Evolutionary conservation across 2,888 invertebrate genomes (phyloP).

Genomic region (Congeria kusceri): DNA sequence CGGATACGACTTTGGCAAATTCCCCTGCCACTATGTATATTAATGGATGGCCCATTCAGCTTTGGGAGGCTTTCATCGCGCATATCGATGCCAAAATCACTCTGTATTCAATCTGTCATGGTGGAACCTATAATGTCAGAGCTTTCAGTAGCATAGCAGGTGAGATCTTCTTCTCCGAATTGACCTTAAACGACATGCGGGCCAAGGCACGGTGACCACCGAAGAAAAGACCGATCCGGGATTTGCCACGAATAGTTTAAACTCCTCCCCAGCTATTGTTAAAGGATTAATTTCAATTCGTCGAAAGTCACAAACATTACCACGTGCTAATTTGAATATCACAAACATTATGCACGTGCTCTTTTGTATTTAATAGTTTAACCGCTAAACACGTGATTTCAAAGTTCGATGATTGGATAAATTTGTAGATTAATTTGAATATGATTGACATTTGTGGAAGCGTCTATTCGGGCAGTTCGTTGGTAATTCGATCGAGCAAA

Average conservation of each 20-base stretch:
- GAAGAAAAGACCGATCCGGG: too few relatives aligned
- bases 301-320: too few relatives aligned
- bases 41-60: conserved; percentile 30
- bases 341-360: too few relatives aligned
- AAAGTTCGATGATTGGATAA: too few relatives aligned
- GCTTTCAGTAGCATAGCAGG: conserved; percentile 43
- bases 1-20: conserved; percentile 20
- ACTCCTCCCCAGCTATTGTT: too few relatives aligned
- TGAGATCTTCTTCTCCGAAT: conserved; percentile 45
- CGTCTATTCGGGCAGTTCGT: conserved; percentile 42
- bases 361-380: too few relatives aligned
- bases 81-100: conserved; percentile 30
- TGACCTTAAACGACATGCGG: conserved; percentile 48
- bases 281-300: too few relatives aligned
- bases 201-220: conserved; percentile 42
- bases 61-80: conserved; percentile 36
- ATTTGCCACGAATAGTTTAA: too few relatives aligned
- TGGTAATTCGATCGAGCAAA: conserved; percentile 38
- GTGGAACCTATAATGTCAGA: conserved; percentile 25
- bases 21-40: conserved; percentile 14
- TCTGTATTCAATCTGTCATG: conserved; percentile 11
- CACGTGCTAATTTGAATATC: too few relatives aligned
- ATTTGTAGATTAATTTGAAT: too few relatives aligned
- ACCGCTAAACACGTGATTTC: too few relatives aligned
- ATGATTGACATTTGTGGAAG: too few relatives aligned